Evolutionary conservation across 2,888 invertebrate genomes (phyloP).

Genomic region (Agrotis segetum): DNA sequence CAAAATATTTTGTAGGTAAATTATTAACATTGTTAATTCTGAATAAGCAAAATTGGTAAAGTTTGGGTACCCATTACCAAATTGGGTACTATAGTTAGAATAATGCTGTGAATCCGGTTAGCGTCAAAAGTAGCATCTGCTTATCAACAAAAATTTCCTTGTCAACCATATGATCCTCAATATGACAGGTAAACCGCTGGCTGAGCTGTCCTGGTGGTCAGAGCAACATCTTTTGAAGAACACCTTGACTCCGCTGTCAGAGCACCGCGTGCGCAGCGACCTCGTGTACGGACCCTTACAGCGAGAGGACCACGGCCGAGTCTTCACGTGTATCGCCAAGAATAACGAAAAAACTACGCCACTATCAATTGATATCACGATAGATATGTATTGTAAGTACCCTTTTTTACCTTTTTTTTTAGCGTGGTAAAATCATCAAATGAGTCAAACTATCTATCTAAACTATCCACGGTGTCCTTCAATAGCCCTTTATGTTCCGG

Average conservation of each 20-base stretch:
- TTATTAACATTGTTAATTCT: too few species aligned
- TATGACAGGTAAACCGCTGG: conserved; percentile 92
- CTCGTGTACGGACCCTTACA: conserved; percentile 91
- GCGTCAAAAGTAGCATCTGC: background rate
- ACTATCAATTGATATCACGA: conserved; percentile 92
- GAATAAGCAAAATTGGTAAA: too few species aligned
- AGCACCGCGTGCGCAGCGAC: conserved; percentile 92
- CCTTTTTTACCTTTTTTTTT: too few species aligned
- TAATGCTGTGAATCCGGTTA: background rate
- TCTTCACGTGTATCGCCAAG: conserved; percentile 92
- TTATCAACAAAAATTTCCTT: background rate
- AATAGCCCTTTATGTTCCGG: too few species aligned
- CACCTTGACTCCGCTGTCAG: conserved; percentile 91
- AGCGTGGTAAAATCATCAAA: too few species aligned
- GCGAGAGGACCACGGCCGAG: conserved; percentile 92
- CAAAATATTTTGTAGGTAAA: too few species aligned
- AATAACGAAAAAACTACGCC: conserved; percentile 93
- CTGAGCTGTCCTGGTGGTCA: conserved; percentile 93
- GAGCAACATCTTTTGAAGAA: conserved; percentile 92
- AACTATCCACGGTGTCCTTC: too few species aligned
- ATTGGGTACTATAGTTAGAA: too few species aligned
- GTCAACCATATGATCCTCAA: background rate
- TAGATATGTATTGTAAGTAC: conserved; percentile 93
- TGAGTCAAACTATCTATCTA: too few species aligned
- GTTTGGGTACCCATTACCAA: too few species aligned